phyloP scores from a whole-genome alignment of 2,888 invertebrate genomes.

The Sceliomorpha sp. region DNA sequence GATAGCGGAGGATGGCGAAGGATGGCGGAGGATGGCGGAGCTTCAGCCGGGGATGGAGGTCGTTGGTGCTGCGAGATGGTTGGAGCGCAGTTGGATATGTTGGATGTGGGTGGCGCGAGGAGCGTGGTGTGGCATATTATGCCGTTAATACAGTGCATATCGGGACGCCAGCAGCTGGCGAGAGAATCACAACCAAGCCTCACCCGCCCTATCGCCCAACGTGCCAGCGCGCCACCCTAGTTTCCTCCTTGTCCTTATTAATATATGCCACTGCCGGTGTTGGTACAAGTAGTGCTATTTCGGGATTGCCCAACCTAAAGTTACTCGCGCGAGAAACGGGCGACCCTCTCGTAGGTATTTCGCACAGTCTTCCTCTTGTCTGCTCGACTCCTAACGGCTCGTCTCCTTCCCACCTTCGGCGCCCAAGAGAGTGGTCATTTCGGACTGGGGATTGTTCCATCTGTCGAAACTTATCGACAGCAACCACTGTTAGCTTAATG shows the following conservation, averaged over 20 bases:
- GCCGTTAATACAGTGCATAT: slow-evolving; percentile 76
- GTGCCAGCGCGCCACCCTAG: slow-evolving; percentile 28
- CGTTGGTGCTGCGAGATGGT: slow-evolving; percentile 35
- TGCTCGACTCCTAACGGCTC: slow-evolving; percentile 23
- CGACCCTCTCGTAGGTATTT: slow-evolving; percentile 18
- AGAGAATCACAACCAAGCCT: slow-evolving; percentile 67
- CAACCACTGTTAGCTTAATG: slow-evolving; percentile 15
- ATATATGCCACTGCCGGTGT: slow-evolving; percentile 62
- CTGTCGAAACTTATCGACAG: slow-evolving; percentile 40
- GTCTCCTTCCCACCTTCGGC: slow-evolving; percentile 21
- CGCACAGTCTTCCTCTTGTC: slow-evolving; percentile 13
- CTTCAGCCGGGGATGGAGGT: slow-evolving; percentile 40
- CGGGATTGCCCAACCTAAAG: slow-evolving; percentile 64
- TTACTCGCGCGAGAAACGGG: slow-evolving; percentile 59
- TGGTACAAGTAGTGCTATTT: slow-evolving; percentile 65
- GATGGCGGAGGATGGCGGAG: slow-evolving; percentile 57
- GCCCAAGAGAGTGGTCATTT: slow-evolving; percentile 24
- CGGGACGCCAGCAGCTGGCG: slow-evolving; percentile 71
- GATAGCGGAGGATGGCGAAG: slow-evolving; percentile 67
- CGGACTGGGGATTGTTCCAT: slow-evolving; percentile 28
- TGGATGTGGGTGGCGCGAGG: slow-evolving; percentile 62
- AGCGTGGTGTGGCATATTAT: slow-evolving; percentile 74
- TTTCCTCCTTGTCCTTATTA: slow-evolving; percentile 64
- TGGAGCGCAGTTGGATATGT: slow-evolving; percentile 63
- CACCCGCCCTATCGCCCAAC: slow-evolving; percentile 22